Conservation (phyloP, 2,113 vertebrate species). For the Alectura lathami region DNA sequence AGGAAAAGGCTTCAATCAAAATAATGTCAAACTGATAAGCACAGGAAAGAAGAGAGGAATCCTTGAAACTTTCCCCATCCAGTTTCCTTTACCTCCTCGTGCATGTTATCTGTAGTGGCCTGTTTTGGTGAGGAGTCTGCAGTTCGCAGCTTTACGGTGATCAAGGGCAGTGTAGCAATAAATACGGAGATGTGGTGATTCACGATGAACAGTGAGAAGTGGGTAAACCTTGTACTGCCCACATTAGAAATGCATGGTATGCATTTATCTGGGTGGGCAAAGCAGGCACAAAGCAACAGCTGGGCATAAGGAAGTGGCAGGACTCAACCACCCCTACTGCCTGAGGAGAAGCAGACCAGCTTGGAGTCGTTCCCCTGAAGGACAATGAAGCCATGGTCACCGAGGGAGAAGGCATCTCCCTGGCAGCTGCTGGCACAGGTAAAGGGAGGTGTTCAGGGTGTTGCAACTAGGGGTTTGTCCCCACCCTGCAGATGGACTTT, state of each 20-base stretch:
- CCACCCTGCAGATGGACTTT: rapidly evolving
- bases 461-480: neutral
- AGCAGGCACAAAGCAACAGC: neutral
- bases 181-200: neutral
- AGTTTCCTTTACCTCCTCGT: neutral
- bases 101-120: neutral
- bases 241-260: neutral
- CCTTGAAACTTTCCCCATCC: neutral
- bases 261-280: neutral
- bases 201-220: neutral
- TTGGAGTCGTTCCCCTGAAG: neutral
- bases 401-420: rapidly evolving
- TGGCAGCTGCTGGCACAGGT: neutral
- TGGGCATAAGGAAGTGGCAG: neutral
- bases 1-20: neutral
- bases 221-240: neutral
- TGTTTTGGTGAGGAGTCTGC: neutral
- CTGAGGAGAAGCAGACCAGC: neutral
- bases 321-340: neutral
- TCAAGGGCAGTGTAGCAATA: neutral
- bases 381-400: neutral
- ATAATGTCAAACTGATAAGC: neutral
- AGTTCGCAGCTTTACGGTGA: neutral
- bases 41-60: neutral
- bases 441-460: neutral